Percentiles rank a stretch among this genome's conserved stretches.
Evolutionary conservation across 2,888 invertebrate genomes (phyloP).

Genomic region (Saturnia japonica): DNA sequence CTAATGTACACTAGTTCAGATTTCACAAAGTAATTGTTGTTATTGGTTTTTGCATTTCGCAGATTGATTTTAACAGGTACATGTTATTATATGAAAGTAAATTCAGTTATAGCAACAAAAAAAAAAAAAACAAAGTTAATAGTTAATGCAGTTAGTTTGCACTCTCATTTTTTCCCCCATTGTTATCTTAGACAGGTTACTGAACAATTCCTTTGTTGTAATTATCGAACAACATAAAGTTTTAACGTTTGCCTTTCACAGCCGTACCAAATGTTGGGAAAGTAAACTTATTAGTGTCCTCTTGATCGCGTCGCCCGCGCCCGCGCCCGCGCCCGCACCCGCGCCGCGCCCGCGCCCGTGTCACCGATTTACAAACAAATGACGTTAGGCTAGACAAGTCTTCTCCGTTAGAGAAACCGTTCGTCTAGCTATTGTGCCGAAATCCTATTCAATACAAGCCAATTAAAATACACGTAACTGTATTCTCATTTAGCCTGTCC

Average conservation of each 20-base stretch:
- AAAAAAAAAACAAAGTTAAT: too few relatives aligned
- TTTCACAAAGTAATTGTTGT: too few relatives aligned
- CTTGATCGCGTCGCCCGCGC: too few relatives aligned
- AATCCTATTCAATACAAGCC: constrained; percentile 24
- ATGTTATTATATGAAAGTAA: too few relatives aligned
- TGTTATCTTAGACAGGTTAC: not conserved
- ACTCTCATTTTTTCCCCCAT: not conserved
- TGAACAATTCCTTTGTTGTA: not conserved
- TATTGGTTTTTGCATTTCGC: too few relatives aligned
- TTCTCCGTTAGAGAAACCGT: constrained; percentile 29
- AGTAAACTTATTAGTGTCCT: constrained; percentile 8
- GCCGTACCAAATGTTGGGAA: constrained; percentile 4
- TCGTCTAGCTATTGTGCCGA: constrained; percentile 25
- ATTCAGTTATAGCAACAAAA: too few relatives aligned
- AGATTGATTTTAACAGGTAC: too few relatives aligned
- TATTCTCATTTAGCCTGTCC: not conserved
- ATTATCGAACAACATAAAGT: not conserved
- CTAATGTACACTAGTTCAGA: too few relatives aligned
- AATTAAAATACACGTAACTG: constrained; percentile 23
- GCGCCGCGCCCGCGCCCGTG: too few relatives aligned
- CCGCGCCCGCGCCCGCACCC: too few relatives aligned
- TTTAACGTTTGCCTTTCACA: constrained; percentile 7
- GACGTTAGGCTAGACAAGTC: constrained; percentile 17
- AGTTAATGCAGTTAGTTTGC: too few relatives aligned
- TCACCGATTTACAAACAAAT: constrained; percentile 13